phyloP scores from a whole-genome alignment of 1,140 invertebrate species.

The Zaprionus davidi region DNA sequence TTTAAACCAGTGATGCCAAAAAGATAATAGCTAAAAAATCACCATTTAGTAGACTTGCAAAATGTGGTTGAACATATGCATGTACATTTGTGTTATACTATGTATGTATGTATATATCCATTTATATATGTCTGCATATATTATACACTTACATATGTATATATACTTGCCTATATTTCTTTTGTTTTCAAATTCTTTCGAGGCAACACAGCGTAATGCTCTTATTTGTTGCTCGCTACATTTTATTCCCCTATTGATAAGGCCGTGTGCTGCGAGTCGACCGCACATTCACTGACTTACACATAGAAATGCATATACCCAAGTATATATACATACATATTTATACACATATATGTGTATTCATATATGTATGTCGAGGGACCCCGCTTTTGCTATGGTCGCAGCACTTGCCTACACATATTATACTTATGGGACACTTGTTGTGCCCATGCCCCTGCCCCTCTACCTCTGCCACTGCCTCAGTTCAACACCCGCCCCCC shows the following conservation, averaged over 20 bases:
- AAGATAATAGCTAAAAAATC: too few species aligned
- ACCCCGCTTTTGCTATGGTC: conserved; percentile 38
- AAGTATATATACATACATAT: not conserved
- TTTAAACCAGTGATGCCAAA: too few species aligned
- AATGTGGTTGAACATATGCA: not conserved
- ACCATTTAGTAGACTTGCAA: not conserved
- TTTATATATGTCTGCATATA: conserved; percentile 13
- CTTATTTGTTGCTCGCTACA: conserved; percentile 56
- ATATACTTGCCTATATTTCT: conserved; percentile 56
- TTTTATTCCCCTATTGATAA: conserved; percentile 26
- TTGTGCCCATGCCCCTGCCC: conserved; percentile 20
- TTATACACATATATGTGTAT: not conserved
- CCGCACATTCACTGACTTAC: not conserved
- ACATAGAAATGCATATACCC: conserved; percentile 13
- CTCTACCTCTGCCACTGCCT: not conserved
- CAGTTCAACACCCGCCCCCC: not conserved
- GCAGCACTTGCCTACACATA: conserved; percentile 6
- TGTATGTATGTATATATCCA: conserved; percentile 6
- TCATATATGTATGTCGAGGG: conserved; percentile 9
- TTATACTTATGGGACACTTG: conserved; percentile 58
- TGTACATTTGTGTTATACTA: too few species aligned
- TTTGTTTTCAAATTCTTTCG: conserved; percentile 74
- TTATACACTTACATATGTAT: not conserved
- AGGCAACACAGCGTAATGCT: conserved; percentile 35
- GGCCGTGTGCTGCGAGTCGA: not conserved